Conservation (phyloP, 2,797 vertebrate species). For the Acanthiza pusilla region DNA sequence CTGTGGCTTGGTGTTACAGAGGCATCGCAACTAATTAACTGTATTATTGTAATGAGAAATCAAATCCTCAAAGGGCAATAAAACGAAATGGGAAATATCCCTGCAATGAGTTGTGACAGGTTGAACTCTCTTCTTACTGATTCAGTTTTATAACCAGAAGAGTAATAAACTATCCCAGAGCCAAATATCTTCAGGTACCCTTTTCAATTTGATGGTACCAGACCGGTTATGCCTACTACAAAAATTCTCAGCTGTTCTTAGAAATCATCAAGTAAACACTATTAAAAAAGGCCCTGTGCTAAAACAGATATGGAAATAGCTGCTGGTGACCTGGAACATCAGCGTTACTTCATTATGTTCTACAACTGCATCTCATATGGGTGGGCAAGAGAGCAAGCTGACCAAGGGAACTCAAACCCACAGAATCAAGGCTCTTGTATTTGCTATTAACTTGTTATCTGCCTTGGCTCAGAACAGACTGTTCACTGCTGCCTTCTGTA, state of each 20-base stretch:
- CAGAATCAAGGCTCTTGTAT: not conserved
- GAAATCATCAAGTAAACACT: slow-evolving; percentile 1
- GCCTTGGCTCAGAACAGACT: not conserved
- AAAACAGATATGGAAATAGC: not conserved
- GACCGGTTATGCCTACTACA: not conserved
- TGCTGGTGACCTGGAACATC: not conserved
- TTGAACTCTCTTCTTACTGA: slow-evolving; percentile 4
- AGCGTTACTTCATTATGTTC: not conserved
- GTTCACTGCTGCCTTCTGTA: not conserved
- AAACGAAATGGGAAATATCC: slow-evolving; percentile 3
- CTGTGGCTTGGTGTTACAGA: not conserved
- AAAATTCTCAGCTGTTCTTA: slow-evolving; percentile 37
- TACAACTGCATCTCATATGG: not conserved
- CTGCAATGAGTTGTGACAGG: slow-evolving; percentile 2
- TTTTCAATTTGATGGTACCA: slow-evolving; percentile 51
- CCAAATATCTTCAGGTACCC: not conserved
- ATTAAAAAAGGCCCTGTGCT: not conserved
- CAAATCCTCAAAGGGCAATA: slow-evolving; percentile 5
- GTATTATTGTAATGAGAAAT: slow-evolving; percentile 8
- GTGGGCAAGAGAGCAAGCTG: not conserved
- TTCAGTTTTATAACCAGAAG: slow-evolving; percentile 6
- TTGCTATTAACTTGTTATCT: not conserved
- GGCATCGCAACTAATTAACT: slow-evolving; percentile 13
- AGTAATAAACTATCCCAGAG: slow-evolving; percentile 1
- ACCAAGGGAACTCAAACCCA: not conserved